A percentile compares a stretch with the other conserved stretches of the same genome.
Evolutionary conservation across 2,797 vertebrate genomes (phyloP).

Genomic region (Falco naumanni): DNA sequence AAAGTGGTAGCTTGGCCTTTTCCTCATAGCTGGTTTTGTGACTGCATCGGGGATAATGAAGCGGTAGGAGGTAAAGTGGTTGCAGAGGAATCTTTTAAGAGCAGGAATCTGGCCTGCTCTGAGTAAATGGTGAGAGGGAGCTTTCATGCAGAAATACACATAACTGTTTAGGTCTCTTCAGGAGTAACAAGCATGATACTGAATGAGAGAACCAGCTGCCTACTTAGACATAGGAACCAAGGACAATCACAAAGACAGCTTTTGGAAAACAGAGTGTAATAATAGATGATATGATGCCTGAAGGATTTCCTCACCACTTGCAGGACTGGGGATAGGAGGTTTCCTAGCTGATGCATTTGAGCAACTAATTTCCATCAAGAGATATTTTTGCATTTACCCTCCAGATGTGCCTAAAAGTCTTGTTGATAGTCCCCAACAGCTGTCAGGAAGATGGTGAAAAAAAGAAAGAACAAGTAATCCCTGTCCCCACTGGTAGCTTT

Average conservation of each 20-base stretch:
- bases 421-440: not conserved
- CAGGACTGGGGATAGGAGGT: not conserved
- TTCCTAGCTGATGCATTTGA: not conserved
- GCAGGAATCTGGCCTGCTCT: not conserved
- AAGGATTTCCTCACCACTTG: not conserved
- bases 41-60: not conserved
- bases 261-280: not conserved
- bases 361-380: not conserved
- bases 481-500: not conserved
- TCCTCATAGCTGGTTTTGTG: not conserved
- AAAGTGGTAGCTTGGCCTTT: not conserved
- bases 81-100: not conserved
- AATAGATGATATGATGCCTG: not conserved
- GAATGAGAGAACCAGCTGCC: constrained; percentile 1
- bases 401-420: not conserved
- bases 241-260: not conserved
- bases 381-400: not conserved
- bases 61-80: not conserved
- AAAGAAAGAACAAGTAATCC: not conserved
- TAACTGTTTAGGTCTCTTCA: not conserved
- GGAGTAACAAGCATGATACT: not conserved
- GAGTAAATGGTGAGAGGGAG: not conserved
- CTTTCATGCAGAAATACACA: not conserved
- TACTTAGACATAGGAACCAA: not conserved
- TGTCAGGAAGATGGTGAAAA: not conserved